A percentile compares a stretch with the other conserved stretches of the same genome.
phyloP scores from a whole-genome alignment of 2,113 vertebrate species.

The Mustela lutreola region DNA sequence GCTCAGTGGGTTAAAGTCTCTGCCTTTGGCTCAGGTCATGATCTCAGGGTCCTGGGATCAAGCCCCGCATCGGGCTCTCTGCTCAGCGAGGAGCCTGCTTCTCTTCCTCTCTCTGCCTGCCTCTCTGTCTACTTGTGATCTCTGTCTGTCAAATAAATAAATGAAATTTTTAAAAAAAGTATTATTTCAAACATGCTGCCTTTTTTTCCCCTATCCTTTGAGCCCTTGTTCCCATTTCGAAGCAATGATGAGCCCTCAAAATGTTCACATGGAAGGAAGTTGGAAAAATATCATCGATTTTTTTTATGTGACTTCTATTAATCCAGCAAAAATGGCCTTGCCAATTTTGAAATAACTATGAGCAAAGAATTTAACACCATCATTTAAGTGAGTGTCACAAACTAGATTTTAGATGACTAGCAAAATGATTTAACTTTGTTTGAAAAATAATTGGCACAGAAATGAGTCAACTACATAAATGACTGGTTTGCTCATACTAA shows the following conservation, averaged over 20 bases:
- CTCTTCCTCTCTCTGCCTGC: no score
- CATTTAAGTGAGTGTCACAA: slow-evolving; percentile 41
- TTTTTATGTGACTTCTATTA: not conserved
- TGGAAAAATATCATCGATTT: not conserved
- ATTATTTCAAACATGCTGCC: not conserved
- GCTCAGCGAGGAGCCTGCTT: no score
- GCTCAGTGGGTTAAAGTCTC: no score
- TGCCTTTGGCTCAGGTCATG: no score
- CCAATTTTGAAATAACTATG: slow-evolving; percentile 29
- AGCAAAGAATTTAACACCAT: not conserved
- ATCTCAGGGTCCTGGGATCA: no score
- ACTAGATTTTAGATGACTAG: slow-evolving; percentile 58
- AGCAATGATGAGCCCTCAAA: not conserved
- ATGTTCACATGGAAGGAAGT: not conserved
- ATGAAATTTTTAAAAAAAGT: no score
- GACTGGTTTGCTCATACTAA: slow-evolving; percentile 55
- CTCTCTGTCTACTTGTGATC: no score
- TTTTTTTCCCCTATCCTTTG: not conserved
- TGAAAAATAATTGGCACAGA: slow-evolving; percentile 49
- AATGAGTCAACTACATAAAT: slow-evolving; percentile 16
- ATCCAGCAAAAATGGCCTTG: not conserved
- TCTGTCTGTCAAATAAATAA: no score
- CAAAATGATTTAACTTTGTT: slow-evolving; percentile 60
- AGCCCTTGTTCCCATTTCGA: not conserved
- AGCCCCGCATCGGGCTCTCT: no score